phyloP scores from a whole-genome alignment of 2,888 invertebrate genomes.

The Stenurella melanura region DNA sequence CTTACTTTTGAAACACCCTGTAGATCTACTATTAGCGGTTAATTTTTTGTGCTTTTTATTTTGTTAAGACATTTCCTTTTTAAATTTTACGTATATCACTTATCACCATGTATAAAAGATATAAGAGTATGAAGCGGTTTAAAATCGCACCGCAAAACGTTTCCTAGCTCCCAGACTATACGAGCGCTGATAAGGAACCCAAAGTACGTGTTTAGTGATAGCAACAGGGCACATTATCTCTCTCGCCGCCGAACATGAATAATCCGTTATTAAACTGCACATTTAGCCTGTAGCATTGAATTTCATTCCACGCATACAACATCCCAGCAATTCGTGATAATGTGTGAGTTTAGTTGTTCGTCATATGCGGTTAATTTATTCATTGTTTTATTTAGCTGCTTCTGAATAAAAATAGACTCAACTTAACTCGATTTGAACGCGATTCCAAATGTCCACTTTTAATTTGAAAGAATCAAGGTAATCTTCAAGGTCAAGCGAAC shows the following conservation, averaged over 20 bases:
- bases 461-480: background rate
- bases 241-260: constrained; percentile 34
- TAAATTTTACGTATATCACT: too few species aligned
- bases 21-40: too few species aligned
- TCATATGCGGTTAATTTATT: background rate
- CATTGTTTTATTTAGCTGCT: background rate
- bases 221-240: constrained; percentile 39
- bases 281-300: constrained; percentile 45
- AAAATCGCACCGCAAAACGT: too few species aligned
- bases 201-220: constrained; percentile 44
- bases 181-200: constrained; percentile 31
- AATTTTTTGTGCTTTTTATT: too few species aligned
- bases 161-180: too few species aligned
- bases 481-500: background rate
- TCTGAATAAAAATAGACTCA: background rate
- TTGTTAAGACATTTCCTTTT: too few species aligned
- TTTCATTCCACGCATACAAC: constrained; percentile 34
- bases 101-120: too few species aligned
- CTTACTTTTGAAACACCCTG: too few species aligned
- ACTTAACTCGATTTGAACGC: background rate
- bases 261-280: constrained; percentile 53
- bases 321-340: constrained; percentile 22
- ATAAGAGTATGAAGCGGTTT: too few species aligned
- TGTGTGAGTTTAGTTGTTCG: background rate
- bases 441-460: background rate